Base-by-base conservation (phyloP, 2,888 invertebrate genomes). In the Bruchidius siliquastri region DNA sequence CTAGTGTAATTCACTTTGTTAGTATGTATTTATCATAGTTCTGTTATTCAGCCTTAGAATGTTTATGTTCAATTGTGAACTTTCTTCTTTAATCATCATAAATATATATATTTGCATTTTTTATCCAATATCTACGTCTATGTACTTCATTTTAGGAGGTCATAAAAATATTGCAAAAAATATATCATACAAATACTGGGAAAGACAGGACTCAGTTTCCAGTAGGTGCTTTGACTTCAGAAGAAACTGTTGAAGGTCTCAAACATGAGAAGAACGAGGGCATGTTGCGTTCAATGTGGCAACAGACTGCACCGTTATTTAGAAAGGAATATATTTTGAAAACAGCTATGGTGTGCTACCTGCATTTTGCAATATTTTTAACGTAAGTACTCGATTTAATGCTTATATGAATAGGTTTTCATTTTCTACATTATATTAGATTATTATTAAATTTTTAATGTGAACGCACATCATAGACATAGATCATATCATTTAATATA, bases 341-440 rank as follows among this genome's bases (percentile, higher is more conserved):
- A 77, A 87, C 87, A 3, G 73, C 85, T 0, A 81, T 87, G 79
- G 82, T 86, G 18, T 87, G 85, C 75, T 79, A 82, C 49, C 78
- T 87, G 71, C 87, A 87, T 74, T 87, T 87, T 79, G 86, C 86
- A 69, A 83, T 86, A 67, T 87, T 87, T 80, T 81, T 82, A 68
- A 82, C 84, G 86, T 86, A 83, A 84, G 85, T 83, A 74, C 20
- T 13, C 0, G 13, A 49, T 49, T 71, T 71, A 32, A 67, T 18
- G 69, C 71, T 70, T 30, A 22, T 13, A 70, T 22, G 8, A n/a
- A 22, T n/a, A n/a, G n/a, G n/a, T n/a, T n/a, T n/a, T n/a, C n/a
- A n/a, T n/a, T n/a, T n/a, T n/a, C n/a, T n/a, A n/a, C n/a, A n/a
- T n/a, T n/a, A n/a, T n/a, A n/a, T n/a, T n/a, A n/a, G n/a, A n/a